These are phyloP conservation scores for Bilobella aurantiaca DNA, from an alignment of 1,140 invertebrate genomes.

Conservation along the genomic window DNA sequence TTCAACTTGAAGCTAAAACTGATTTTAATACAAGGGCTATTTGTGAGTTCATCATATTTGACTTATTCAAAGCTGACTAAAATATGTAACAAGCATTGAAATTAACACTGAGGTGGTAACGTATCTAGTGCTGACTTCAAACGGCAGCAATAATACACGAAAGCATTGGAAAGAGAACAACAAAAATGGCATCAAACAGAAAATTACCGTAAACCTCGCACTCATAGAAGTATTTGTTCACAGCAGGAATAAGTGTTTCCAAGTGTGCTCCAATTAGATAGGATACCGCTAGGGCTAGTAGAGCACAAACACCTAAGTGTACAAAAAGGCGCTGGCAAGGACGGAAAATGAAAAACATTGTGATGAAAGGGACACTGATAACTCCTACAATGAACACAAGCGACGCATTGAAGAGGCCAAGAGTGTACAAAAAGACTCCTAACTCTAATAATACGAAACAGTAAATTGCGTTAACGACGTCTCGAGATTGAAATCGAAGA, in stretches of 20 bases:
- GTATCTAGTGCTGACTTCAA: background rate
- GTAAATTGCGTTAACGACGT: slow-evolving; percentile 10
- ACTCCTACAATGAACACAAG: slow-evolving; percentile 23
- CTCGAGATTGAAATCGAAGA: background rate
- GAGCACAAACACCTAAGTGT: background rate
- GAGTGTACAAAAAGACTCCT: slow-evolving; percentile 22
- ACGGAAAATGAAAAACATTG: slow-evolving; percentile 21
- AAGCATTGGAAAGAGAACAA: slow-evolving; percentile 16
- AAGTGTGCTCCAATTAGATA: slow-evolving; percentile 1
- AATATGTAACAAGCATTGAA: too few species aligned
- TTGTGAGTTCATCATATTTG: too few species aligned
- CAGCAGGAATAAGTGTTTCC: background rate
- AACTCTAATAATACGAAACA: slow-evolving; percentile 28
- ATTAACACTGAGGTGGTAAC: too few species aligned
- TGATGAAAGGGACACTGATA: slow-evolving; percentile 15
- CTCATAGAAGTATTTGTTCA: slow-evolving; percentile 28
- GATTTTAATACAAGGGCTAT: too few species aligned
- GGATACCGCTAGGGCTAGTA: background rate
- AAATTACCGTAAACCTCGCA: slow-evolving; percentile 32
- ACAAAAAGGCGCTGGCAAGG: slow-evolving; percentile 11
- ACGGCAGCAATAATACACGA: background rate
- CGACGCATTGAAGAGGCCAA: slow-evolving; percentile 32
- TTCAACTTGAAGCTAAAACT: too few species aligned
- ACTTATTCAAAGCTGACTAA: too few species aligned
- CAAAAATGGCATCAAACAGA: slow-evolving; percentile 24